Conservation (phyloP, 2,888 invertebrate genomes). For the Apocheima hispidaria region DNA sequence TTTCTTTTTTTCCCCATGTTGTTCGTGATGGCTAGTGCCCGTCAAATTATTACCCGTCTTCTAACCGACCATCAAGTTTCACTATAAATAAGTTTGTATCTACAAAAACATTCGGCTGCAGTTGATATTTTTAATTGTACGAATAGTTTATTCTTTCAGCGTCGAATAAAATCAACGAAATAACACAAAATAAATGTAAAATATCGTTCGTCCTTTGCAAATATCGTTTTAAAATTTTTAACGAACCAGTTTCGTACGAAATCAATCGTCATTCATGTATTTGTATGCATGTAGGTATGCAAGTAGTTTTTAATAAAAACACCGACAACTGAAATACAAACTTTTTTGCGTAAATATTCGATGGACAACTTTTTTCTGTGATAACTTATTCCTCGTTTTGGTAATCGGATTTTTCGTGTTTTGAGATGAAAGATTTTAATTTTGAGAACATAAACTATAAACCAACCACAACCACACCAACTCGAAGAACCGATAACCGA, state of each 20-base stretch:
- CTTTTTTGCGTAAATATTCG: not conserved
- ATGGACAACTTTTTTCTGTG: not conserved
- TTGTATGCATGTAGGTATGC: too few species aligned
- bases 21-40: too few species aligned
- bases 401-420: not conserved
- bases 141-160: not conserved
- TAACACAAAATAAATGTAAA: not conserved
- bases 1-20: too few species aligned
- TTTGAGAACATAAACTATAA: too few species aligned
- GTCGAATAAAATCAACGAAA: not conserved
- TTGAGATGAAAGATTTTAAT: not conserved
- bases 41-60: too few species aligned
- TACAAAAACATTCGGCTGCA: too few species aligned
- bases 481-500: too few species aligned
- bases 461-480: too few species aligned
- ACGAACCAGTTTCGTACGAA: conserved; percentile 8
- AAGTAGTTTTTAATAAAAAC: conserved; percentile 1
- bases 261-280: conserved; percentile 1
- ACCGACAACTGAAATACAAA: not conserved
- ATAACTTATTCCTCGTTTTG: not conserved
- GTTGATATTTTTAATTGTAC: too few species aligned
- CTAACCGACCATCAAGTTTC: too few species aligned
- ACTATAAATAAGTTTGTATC: too few species aligned
- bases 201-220: too few species aligned
- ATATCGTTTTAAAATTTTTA: conserved; percentile 7